A percentile compares a stretch with the other conserved stretches of the same genome.
Conservation (phyloP, 2,797 vertebrate genomes). For the Allobates femoralis region DNA sequence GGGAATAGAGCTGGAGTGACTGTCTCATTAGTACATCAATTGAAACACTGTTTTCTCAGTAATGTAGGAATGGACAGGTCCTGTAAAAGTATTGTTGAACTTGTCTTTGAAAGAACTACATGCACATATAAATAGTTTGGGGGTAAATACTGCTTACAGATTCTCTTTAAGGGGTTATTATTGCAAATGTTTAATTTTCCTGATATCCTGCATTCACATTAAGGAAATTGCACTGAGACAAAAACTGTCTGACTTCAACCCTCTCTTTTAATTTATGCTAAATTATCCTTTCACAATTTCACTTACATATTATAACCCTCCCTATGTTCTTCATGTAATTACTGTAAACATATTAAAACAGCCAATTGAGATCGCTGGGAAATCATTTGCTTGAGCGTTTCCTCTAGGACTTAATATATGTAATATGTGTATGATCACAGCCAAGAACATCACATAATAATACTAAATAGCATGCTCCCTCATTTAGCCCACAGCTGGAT, state of each 20-base stretch:
- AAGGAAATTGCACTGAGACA: neutral
- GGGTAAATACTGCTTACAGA: no score
- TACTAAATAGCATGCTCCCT: neutral
- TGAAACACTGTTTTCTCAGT: no score
- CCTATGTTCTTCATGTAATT: neutral
- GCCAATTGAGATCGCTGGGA: neutral
- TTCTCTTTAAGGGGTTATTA: neutral
- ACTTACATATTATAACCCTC: neutral
- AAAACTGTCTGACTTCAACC: neutral
- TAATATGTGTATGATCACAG: slow-evolving; percentile 12
- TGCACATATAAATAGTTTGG: no score
- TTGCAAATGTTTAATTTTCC: neutral
- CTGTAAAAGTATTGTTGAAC: no score
- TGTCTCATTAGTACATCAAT: no score
- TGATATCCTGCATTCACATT: neutral
- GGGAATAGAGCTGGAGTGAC: no score
- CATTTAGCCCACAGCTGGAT: neutral
- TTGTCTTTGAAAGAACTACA: no score
- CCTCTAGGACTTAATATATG: slow-evolving; percentile 22
- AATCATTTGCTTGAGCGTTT: slow-evolving; percentile 17
- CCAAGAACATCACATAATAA: slow-evolving; percentile 23
- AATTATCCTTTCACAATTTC: neutral
- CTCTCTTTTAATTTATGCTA: neutral
- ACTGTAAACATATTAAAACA: neutral
- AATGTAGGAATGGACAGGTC: no score